Evolutionary conservation across 2,888 invertebrate species (phyloP).

Genomic region (Meghimatium bilineatum): DNA sequence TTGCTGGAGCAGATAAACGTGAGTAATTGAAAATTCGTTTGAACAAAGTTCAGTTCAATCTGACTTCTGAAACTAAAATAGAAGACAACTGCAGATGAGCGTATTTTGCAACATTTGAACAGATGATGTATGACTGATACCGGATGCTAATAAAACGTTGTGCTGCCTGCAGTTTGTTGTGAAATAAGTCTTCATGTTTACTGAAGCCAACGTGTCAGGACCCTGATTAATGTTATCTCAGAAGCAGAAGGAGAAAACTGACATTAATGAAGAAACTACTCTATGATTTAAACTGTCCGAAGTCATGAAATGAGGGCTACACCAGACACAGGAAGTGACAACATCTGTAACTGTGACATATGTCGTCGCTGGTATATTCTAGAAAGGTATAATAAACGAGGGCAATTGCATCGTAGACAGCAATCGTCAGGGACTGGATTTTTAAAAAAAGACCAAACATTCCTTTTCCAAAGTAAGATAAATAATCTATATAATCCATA

Average conservation of each 20-base stretch:
- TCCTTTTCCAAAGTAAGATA: no score
- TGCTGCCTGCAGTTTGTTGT: background rate
- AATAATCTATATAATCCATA: no score
- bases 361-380: background rate
- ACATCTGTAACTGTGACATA: background rate
- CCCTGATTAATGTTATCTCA: background rate
- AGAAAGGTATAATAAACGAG: no score
- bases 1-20: no score
- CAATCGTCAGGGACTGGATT: background rate
- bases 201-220: background rate
- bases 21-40: no score
- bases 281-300: background rate
- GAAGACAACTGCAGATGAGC: no score
- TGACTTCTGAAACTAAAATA: no score
- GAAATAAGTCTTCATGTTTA: background rate
- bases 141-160: background rate
- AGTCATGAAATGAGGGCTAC: background rate
- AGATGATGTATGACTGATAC: background rate
- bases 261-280: background rate
- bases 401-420: no score
- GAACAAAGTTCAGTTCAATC: no score
- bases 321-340: background rate
- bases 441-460: no score
- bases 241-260: background rate
- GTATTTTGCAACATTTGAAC: background rate